Conservation (phyloP, 2,797 vertebrate genomes). For the Hippopotamyrus pictus region DNA sequence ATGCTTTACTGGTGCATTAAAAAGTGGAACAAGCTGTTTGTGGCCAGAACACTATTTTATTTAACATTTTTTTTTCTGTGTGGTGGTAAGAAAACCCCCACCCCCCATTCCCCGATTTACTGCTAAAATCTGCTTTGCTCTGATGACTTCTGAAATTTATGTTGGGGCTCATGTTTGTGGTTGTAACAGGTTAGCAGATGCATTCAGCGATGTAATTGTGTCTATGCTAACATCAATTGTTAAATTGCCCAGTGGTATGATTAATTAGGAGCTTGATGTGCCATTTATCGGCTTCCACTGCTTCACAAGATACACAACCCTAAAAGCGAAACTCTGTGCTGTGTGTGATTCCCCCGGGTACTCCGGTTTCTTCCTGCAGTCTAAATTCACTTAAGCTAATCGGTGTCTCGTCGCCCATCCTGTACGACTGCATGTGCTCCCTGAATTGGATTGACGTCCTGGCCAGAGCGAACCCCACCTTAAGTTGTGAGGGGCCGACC, state of each 20-base stretch:
- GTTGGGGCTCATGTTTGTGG: neutral
- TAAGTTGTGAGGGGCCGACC: neutral
- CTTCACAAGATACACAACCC: neutral
- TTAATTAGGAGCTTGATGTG: slow-evolving; percentile 3
- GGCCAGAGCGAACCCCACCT: neutral
- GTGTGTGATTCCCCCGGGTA: neutral
- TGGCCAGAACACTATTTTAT: neutral
- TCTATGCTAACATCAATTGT: slow-evolving; percentile 6
- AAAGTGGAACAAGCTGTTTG: neutral
- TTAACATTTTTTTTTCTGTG: neutral
- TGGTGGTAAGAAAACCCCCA: neutral
- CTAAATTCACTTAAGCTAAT: neutral
- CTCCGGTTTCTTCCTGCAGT: neutral
- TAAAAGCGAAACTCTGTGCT: neutral
- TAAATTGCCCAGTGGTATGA: slow-evolving; percentile 7
- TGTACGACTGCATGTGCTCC: neutral
- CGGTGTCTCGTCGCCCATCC: neutral
- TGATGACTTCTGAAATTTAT: neutral
- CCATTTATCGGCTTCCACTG: neutral
- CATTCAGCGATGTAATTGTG: slow-evolving; percentile 4
- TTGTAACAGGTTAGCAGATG: neutral
- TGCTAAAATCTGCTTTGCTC: neutral
- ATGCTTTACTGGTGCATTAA: neutral
- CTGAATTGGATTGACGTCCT: neutral
- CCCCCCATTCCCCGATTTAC: neutral